Evolutionary conservation across 2,888 invertebrate species (phyloP), one percentile per base, ranked within the genome.

Genomic region (Perizoma affinitatum): DNA sequence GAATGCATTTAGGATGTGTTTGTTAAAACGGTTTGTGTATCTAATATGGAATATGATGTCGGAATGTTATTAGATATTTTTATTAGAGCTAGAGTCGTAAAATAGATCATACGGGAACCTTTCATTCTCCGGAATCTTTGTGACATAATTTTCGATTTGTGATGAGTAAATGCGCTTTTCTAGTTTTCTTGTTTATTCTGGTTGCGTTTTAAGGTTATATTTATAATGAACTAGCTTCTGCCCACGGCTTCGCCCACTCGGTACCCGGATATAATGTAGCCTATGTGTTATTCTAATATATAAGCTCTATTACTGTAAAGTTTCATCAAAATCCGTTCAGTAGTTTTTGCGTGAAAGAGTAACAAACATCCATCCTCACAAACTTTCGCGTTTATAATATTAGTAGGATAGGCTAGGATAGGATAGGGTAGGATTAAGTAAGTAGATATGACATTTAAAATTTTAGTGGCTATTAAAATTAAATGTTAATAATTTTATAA

Each of bases 21-120:
- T 83, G 81, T 82, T 80, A 84, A 84, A 84, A 83, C 78, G 79
- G 66, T 70, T 67, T 67, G 76, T 74, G 74, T 78, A 22, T 22
- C 22, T 22, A 74, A 81, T 77, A 69, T 76, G 75, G 76, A 78
- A 84, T 84, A 86, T 65, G 80, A 78, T 73, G 80, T 73, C 54
- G 86, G 86, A 87, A 88, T 87, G 86, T 84, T 85, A 87, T 87
- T 84, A 87, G 80, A 85, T 73, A 84, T 83, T 88, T 86, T 87
- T 88, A 87, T 88, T 83, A 81, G 82, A 84, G 81, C 76, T 79
- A 68, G 63, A 76, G 80, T 85, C 86, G 79, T 87, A 88, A 89
- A 89, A 68, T 70, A 75, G 83, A 86, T 80, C 82, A 76, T 82
- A 81, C 73, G 76, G 70, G 72, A 72, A 75, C 73, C 75, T 75